Evolutionary conservation across 2,797 vertebrate species (phyloP), one percentile per base, ranked within the genome.

Genomic region (Clarias platycephalus): DNA sequence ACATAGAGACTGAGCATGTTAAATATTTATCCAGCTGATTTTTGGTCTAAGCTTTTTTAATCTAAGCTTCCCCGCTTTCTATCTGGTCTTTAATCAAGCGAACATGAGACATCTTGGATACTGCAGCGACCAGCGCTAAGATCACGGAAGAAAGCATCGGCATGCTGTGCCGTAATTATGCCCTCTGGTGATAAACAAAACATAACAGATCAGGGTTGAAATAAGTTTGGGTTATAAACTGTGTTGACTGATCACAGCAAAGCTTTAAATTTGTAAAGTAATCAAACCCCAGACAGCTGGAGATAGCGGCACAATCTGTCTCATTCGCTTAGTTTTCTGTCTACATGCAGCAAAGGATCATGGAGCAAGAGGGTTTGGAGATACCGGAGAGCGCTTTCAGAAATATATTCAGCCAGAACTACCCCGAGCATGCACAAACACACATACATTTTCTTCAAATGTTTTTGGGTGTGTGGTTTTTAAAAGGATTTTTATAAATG

Each of bases 1-100:
- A 37, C 18, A 5, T 16, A 78, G 16, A n/a, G 49, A 3, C n/a
- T 37, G 20, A 28, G 20, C 15, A 53, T 60, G 49, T 71, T 75
- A 80, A 83, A 80, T 77, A 72, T 84, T 84, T 82, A 84, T 84
- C 22, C 71, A 77, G 53, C 34, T 85, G 62, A 31, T 67, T 55
- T 68, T 57, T 22, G 58, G 28, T 34, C 74, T 34, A 31, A 76
- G 74, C 28, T 34, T 55, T 60, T 66, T 34, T 24, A 40, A 58
- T 53, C 44, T 80, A 49, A 44, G 55, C 80, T 71, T 53, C 13
- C 44, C 44, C 6, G 62, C 40, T 53, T 26, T 49, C 31, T n/a
- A 22, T 77, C 22, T 68, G 31, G 55, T 63, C 28, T 40, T 70
- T 28, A 49, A 40, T 84, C 74, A 68, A 34, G 34, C 68, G 3